Conservation (phyloP, 1,140 invertebrate genomes). For the Bombus polaris region DNA sequence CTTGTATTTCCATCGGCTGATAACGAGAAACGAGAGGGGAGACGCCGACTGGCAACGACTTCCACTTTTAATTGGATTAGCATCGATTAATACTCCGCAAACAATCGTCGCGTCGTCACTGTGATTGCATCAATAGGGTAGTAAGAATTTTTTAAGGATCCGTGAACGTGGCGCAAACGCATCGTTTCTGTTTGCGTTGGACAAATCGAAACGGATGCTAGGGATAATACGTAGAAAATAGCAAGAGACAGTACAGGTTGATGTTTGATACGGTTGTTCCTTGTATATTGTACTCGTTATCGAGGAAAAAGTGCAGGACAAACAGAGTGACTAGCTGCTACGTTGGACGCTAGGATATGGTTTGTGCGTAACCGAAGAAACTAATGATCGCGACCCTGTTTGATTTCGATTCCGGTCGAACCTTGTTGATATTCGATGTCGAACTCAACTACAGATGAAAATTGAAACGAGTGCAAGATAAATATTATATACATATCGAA, state of each 20-base stretch:
- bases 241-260: neutral
- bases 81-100: slow-evolving; percentile 49
- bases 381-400: neutral
- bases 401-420: neutral
- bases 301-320: neutral
- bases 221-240: neutral
- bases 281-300: neutral
- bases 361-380: neutral
- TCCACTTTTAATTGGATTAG: slow-evolving; percentile 57
- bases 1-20: slow-evolving; percentile 41
- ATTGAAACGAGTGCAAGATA: neutral
- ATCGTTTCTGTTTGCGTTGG: neutral
- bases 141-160: neutral
- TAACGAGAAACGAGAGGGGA: too few species aligned
- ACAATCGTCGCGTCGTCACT: neutral
- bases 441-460: neutral
- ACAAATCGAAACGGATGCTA: neutral
- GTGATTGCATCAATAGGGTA: neutral
- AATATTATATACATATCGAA: neutral
- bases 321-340: neutral
- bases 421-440: neutral
- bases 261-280: neutral
- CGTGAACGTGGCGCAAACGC: too few species aligned
- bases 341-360: neutral
- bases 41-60: neutral